Conservation (phyloP, 1,140 invertebrate genomes). For the Penaeus indicus region DNA sequence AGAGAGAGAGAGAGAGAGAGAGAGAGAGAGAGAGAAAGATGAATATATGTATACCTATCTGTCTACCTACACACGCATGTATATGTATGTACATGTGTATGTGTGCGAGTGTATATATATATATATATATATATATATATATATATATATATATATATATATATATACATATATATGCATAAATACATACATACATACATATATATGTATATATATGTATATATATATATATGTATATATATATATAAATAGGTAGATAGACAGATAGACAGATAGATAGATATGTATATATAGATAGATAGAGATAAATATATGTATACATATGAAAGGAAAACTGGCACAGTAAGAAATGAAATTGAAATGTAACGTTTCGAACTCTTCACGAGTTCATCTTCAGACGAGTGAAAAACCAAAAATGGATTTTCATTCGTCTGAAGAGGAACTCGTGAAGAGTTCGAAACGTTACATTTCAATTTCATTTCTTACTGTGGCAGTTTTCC, state of each 20-base stretch:
- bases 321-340: neutral
- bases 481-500: too few relatives aligned
- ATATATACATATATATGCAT: neutral
- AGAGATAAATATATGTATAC: slow-evolving; percentile 1
- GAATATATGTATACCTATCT: neutral
- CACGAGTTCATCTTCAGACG: neutral
- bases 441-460: too few relatives aligned
- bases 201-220: neutral
- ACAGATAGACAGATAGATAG: neutral
- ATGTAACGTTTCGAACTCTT: neutral
- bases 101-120: neutral
- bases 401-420: too few relatives aligned
- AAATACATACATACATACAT: neutral
- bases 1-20: neutral
- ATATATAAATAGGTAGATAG: neutral
- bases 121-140: neutral
- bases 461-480: too few relatives aligned
- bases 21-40: neutral
- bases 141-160: slow-evolving; percentile 3
- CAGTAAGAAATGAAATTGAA: neutral
- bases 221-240: neutral
- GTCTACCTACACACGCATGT: neutral
- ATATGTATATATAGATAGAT: slow-evolving; percentile 8
- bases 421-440: too few relatives aligned
- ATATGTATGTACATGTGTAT: neutral